Base-by-base conservation (phyloP, 2,797 vertebrate genomes). In the Epinephelus coioides region DNA sequence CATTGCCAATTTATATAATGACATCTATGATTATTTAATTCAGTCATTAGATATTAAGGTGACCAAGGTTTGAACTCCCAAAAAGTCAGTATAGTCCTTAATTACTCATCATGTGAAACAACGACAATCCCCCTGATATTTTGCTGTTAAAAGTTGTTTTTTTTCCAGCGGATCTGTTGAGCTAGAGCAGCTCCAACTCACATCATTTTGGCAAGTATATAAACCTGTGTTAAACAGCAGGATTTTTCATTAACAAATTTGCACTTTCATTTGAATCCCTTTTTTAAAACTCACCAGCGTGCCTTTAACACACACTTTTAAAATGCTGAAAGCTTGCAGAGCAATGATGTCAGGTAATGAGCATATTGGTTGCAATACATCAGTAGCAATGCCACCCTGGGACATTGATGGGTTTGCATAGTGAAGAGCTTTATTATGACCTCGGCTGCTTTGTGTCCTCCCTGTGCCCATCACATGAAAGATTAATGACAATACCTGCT, bases 401-500 rank as follows among this genome's bases (percentile, higher is more conserved):
- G 91, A 93, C 83, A 50, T 21, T 86, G 88, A 89, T 86, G 89
- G 92, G 88, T 92, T 86, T 92, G 91, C 89, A 91, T 89, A 91
- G 92, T 89, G 88, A 92, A 90, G 84, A 92, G 91, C 91, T 88
- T 90, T 87, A 92, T 94, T 91, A 94, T 88, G 93, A 94, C 90
- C 92, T 90, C 86, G 70, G 92, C 89, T 91, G 89, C 93, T 93
- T 85, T 86, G 92, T 84, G 90, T 89, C 81, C 80, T 91, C 88
- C 84, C 88, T 67, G n/a, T 81, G 81, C 92, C 87, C 90, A 91
- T 91, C 89, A 89, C 91, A 93, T 92, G 83, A 93, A 93, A 94
- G 89, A 93, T 94, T 93, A 94, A 94, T 93, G 90, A 74, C 88
- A 51, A 73, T 85, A 86, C 91, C 90, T 80, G 84, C 93, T 82